These are phyloP conservation scores for Corythornis vintsioides DNA, from an alignment of 2,113 vertebrate genomes.

Conservation along the genomic window DNA sequence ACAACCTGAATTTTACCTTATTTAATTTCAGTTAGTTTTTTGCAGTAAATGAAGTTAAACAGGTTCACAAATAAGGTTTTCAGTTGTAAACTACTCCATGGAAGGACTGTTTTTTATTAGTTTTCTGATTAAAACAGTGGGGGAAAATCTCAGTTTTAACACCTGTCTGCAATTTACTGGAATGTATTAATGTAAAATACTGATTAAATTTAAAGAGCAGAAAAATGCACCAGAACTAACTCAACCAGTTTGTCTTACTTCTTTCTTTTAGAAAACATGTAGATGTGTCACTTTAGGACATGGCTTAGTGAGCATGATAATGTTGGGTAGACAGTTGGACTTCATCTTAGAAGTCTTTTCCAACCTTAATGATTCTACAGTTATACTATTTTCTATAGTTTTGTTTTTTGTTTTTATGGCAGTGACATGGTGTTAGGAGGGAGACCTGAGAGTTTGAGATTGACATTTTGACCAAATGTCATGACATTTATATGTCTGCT, in stretches of 20 bases:
- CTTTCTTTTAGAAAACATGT: background rate
- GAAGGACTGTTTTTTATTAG: background rate
- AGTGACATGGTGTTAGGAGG: background rate
- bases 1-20: background rate
- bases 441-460: background rate
- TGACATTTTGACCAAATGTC: background rate
- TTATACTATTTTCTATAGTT: background rate
- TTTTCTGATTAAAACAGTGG: background rate
- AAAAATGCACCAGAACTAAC: background rate
- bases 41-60: background rate
- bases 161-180: background rate
- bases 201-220: background rate
- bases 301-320: too few relatives aligned
- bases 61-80: background rate
- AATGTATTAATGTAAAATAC: background rate
- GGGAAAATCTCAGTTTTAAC: background rate
- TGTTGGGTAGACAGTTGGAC: too few relatives aligned
- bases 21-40: background rate
- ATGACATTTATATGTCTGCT: background rate
- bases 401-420: background rate
- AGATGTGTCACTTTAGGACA: too few relatives aligned
- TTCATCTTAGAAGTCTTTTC: too few relatives aligned
- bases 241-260: background rate
- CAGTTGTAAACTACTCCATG: background rate
- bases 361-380: too few relatives aligned